phyloP scores from a whole-genome alignment of 2,113 vertebrate genomes.

The Meleagris gallopavo region DNA sequence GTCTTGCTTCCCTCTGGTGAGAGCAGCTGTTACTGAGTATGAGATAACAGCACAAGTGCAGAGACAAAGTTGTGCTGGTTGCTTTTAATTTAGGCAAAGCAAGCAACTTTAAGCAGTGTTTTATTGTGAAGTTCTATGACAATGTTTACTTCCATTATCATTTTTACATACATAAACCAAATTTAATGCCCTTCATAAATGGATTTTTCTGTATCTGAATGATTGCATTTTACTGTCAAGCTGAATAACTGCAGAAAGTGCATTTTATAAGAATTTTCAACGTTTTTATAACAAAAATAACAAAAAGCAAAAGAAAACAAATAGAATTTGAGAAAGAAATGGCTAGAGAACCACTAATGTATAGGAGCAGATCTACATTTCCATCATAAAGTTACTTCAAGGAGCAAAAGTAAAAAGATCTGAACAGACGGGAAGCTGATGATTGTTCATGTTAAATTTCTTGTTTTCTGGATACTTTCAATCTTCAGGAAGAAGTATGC shows the following conservation, averaged over 20 bases:
- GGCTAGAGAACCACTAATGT: neutral
- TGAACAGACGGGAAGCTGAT: neutral
- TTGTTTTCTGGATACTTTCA: neutral
- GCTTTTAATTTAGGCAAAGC: neutral
- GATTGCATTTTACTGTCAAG: neutral
- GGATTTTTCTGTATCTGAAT: neutral
- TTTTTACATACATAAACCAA: neutral
- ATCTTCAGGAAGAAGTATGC: neutral
- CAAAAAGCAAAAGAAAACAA: neutral
- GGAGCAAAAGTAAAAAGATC: neutral
- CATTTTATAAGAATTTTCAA: neutral
- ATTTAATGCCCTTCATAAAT: neutral
- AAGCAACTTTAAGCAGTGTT: neutral
- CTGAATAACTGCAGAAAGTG: neutral
- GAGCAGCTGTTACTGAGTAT: neutral
- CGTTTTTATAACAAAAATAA: neutral
- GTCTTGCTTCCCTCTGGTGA: neutral
- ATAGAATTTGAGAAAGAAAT: neutral
- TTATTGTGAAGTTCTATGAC: neutral
- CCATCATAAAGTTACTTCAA: neutral
- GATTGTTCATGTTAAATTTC: accelerated
- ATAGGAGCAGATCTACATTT: neutral
- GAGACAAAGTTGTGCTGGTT: neutral
- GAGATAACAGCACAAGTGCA: neutral
- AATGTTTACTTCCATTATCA: neutral